Percentiles rank a stretch among this genome's conserved stretches.
Evolutionary conservation across 2,113 vertebrate genomes (phyloP).

Genomic region (Thermophis baileyi): DNA sequence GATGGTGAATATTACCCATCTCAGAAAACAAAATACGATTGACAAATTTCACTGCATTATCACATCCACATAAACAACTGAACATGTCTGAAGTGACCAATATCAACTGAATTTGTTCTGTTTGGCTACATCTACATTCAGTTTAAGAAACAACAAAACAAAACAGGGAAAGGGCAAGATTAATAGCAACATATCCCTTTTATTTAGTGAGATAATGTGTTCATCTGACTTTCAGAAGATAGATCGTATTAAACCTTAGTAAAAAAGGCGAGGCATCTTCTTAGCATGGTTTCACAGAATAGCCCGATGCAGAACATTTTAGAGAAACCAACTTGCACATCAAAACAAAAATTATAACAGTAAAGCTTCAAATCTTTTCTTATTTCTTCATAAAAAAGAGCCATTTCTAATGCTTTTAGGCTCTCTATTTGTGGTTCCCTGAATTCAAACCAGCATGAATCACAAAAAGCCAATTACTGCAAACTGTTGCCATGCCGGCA

Average conservation of each 20-base stretch:
- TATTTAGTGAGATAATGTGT: conserved; percentile 9
- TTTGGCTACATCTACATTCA: conserved; percentile 16
- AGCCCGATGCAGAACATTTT: conserved; percentile 4
- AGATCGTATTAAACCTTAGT: conserved; percentile 19
- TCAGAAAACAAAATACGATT: neutral
- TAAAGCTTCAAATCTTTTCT: conserved; percentile 46
- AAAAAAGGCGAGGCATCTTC: conserved; percentile 19
- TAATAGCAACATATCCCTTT: conserved; percentile 8
- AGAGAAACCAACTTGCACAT: conserved; percentile 18
- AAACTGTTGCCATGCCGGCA: conserved; percentile 56
- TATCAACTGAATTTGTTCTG: neutral
- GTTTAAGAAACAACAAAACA: conserved; percentile 7
- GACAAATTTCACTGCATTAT: conserved; percentile 28
- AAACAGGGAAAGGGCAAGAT: neutral
- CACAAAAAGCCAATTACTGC: conserved; percentile 59
- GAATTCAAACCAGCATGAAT: conserved; percentile 55
- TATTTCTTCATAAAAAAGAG: conserved; percentile 47
- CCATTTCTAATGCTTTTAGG: conserved; percentile 50
- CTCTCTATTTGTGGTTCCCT: conserved; percentile 57
- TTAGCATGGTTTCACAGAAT: conserved; percentile 36
- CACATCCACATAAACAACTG: neutral
- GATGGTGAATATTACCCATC: neutral
- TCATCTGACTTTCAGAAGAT: conserved; percentile 5
- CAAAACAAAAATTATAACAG: conserved; percentile 37
- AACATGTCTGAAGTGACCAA: neutral